Evolutionary conservation across 2,113 vertebrate species (phyloP).

Genomic region (Amphiprion percula): DNA sequence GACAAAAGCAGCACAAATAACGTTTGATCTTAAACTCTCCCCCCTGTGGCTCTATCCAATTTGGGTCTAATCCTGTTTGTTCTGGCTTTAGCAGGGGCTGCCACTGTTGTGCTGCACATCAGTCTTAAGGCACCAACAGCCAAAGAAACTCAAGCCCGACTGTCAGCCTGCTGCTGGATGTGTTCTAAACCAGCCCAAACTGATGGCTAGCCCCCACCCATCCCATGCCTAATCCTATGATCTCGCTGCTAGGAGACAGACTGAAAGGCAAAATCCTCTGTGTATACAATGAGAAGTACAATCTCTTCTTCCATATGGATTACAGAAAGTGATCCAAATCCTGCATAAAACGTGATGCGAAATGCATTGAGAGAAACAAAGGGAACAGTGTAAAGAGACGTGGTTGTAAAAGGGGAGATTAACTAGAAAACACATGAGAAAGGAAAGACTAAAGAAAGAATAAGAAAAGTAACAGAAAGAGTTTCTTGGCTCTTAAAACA

Average conservation of each 20-base stretch:
- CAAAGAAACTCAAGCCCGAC: not conserved
- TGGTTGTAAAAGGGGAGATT: not conserved
- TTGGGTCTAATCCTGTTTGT: slow-evolving; percentile 58
- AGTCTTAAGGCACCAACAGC: slow-evolving; percentile 31
- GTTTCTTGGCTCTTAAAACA: too few species aligned
- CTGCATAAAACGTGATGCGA: not conserved
- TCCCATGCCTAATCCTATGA: slow-evolving; percentile 61
- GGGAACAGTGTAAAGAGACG: not conserved
- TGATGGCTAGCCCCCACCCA: not conserved
- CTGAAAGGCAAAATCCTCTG: slow-evolving; percentile 31
- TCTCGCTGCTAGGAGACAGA: slow-evolving; percentile 46
- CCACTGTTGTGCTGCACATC: slow-evolving; percentile 36
- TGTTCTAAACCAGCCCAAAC: slow-evolving; percentile 40
- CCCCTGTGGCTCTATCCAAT: slow-evolving; percentile 40
- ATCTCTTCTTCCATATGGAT: slow-evolving; percentile 21
- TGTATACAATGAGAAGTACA: slow-evolving; percentile 31
- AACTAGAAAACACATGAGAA: too few species aligned
- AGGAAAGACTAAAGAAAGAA: too few species aligned
- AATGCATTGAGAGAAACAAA: not conserved
- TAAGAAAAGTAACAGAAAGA: too few species aligned
- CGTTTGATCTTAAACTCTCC: slow-evolving; percentile 26
- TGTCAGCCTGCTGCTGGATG: slow-evolving; percentile 15
- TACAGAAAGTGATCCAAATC: slow-evolving; percentile 26
- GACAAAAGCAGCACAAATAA: slow-evolving; percentile 34
- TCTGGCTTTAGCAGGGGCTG: slow-evolving; percentile 30